A percentile compares a stretch with the other conserved stretches of the same genome.
Evolutionary conservation across 2,113 vertebrate species (phyloP).

Genomic region (Hippocampus mohnikei): DNA sequence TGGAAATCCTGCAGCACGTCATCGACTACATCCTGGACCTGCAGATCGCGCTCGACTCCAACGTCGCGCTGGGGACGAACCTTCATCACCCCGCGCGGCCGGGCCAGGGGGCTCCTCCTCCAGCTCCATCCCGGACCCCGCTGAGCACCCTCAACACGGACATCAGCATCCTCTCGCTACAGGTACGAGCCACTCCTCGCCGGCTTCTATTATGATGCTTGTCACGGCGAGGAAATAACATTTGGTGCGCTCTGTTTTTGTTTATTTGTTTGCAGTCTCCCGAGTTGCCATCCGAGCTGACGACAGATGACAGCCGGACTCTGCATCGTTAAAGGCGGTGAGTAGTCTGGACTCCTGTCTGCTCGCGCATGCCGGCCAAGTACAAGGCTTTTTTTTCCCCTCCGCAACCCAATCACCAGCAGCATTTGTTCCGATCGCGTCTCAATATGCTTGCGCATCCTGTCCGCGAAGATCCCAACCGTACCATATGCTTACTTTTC

Average conservation of each 20-base stretch:
- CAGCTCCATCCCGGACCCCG: slow-evolving; percentile 79
- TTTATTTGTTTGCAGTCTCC: slow-evolving; percentile 80
- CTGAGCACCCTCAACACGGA: slow-evolving; percentile 96
- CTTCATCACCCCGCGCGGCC: slow-evolving; percentile 79
- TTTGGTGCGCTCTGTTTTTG: slow-evolving; percentile 29
- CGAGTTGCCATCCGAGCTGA: slow-evolving; percentile 91
- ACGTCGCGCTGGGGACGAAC: slow-evolving; percentile 81
- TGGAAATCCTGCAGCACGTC: slow-evolving; percentile 99
- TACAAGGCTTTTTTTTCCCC: neutral
- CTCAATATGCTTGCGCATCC: slow-evolving; percentile 7
- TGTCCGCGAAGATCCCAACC: neutral
- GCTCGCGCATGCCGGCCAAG: slow-evolving; percentile 60
- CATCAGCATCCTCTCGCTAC: slow-evolving; percentile 95
- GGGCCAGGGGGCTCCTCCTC: slow-evolving; percentile 52
- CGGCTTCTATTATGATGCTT: slow-evolving; percentile 39
- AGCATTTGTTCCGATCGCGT: slow-evolving; percentile 1
- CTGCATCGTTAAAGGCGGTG: slow-evolving; percentile 93
- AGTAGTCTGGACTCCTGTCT: slow-evolving; percentile 69
- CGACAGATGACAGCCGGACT: slow-evolving; percentile 92
- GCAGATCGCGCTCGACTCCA: slow-evolving; percentile 96
- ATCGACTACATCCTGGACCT: slow-evolving; percentile 99
- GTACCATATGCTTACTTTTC: slow-evolving; percentile 4
- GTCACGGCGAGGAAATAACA: slow-evolving; percentile 26
- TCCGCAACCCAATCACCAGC: neutral
- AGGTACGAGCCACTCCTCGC: slow-evolving; percentile 73